Evolutionary conservation across 23 tunicate genomes (phyloP), one percentile per base, ranked within the genome.

Genomic region (Pegea sp.): DNA sequence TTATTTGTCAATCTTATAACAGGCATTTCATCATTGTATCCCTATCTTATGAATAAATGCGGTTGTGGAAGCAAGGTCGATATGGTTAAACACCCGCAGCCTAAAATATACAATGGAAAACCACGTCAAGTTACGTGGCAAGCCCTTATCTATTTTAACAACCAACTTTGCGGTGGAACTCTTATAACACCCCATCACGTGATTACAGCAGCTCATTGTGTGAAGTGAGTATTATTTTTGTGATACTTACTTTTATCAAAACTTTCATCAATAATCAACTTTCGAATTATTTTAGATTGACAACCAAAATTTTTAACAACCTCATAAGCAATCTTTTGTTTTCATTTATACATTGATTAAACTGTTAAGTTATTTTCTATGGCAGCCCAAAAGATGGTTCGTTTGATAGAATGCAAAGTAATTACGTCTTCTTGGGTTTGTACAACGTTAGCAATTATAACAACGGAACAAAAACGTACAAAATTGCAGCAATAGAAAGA

Each of bases 151-250:
- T 50, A 54, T 44, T 58, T 60, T 33, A 57, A 70, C 6, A 38
- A 31, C 6, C 33, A 54, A 3, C 24, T 70, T 2, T 84, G 95
- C 31, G 95, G 95, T 0, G 95, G 95, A 49, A 74, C 95, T 0
- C 49, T 84, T 27, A 58, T 84, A 11, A 52, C 72, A 1, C 31
- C 46, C 26, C 59, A 52, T 5, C 65, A 56, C 52, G 70, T 84
- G 23, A 25, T 84, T 18, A 84, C 95, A 8, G 95, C 95, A 24
- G 95, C 72, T 0, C 95, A 84, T 53, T 84, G 95, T 54, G n/a
- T 84, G 2, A 34, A 30, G 95, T 84, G 34, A 81, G 81, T 71
- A 4, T 34, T 3, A 5, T 49, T 0, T 24, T 49, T 48, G 0
- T n/a, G n/a, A n/a, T n/a, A n/a, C n/a, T n/a, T n/a, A n/a, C n/a